phyloP scores from a whole-genome alignment of 2,797 vertebrate species.

The Numenius phaeopus region DNA sequence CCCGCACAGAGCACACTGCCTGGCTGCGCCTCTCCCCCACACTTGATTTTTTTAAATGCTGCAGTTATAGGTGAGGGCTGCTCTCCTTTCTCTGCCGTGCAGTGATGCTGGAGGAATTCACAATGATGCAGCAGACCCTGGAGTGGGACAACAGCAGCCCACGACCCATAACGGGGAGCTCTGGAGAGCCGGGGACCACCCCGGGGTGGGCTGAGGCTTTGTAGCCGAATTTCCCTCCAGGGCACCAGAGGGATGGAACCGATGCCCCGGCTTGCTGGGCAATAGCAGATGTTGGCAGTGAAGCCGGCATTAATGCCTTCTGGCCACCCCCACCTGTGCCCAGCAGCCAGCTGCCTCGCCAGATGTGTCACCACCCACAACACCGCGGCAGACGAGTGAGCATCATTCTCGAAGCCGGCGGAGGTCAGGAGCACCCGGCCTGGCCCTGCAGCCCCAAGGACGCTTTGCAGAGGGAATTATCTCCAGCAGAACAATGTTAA shows the following conservation, averaged over 20 bases:
- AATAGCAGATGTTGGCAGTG: rapidly evolving
- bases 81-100: neutral
- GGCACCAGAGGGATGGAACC: neutral
- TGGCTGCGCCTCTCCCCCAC: rapidly evolving
- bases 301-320: neutral
- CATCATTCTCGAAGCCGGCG: rapidly evolving
- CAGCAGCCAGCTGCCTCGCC: neutral
- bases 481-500: neutral
- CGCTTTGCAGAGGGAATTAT: neutral
- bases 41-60: neutral
- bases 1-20: neutral
- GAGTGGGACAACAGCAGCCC: neutral
- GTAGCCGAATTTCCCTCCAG: rapidly evolving
- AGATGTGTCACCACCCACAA: neutral
- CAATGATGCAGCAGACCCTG: neutral
- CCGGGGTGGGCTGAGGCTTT: neutral
- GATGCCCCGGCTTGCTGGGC: neutral
- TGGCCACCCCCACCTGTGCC: neutral
- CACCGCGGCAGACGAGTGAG: rapidly evolving
- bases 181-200: neutral
- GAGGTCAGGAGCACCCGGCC: neutral
- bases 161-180: neutral
- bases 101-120: neutral
- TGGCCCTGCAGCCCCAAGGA: neutral
- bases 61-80: neutral